Base-by-base conservation (phyloP, 2,888 invertebrate genomes). In the Agonopterix arenella region DNA sequence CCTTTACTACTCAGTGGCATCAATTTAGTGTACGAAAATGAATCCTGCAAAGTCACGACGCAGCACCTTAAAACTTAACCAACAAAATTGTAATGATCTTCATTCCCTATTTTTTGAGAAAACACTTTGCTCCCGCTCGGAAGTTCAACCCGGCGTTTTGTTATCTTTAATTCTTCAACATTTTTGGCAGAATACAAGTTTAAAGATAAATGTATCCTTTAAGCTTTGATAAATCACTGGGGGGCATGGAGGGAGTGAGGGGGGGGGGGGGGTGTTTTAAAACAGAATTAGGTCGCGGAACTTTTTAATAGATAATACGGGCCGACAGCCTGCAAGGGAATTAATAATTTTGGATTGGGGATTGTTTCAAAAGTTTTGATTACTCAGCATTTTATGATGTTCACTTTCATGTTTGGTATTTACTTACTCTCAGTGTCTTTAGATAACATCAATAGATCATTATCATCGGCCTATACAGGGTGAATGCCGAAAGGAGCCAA, bases 61-160 rank as follows among this genome's bases (percentile, higher is more conserved):
- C 28, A 28, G 7, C 28, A 28, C 28, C 28, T 28, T 28, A 28
- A 28, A 28, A 28, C 59, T 53, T 54, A 52, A 47, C 60, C 67
- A 57, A 66, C 70, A 62, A 69, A 73, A 76, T 73, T 72, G 69
- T 62, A 63, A 69, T 64, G 60, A 66, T 67, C 67, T 73, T 69
- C 70, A 74, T 73, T 59, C 62, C 62, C 64, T 66, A 66, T 62
- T 52, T 68, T 67, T 60, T 56, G 51, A 58, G 55, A 51, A 54
- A 66, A 61, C 56, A 68, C 64, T 65, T 59, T 62, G 57, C 57
- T 55, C 40, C 40, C 38, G 9, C 38, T 38, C 8, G 1, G 10
- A 28, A 28, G 28, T n/a, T 40, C 40, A n/a, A 56, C 54, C 55
- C 56, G 54, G 46, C 50, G 54, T 51, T 70, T 70, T 75, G 72